Evolutionary conservation across 2,888 invertebrate species (phyloP), one percentile per base, ranked within the genome.

Genomic region (Elegia similella): DNA sequence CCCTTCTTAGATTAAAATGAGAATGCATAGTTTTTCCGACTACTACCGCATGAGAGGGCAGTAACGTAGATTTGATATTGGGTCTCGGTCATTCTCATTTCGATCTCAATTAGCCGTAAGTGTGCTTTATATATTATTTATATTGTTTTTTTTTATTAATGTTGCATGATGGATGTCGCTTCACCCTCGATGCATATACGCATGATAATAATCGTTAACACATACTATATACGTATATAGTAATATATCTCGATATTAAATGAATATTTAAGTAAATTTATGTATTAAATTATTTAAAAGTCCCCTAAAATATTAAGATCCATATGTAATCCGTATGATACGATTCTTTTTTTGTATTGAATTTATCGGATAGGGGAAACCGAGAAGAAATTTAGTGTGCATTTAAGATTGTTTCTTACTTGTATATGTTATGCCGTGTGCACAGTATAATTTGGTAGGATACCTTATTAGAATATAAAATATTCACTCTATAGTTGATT

Each of bases 151-250:
- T 66, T 70, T 76, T 76, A 70, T 85, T 73, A 68, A 85, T 88
- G 89, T 88, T 82, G 90, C 89, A 89, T 88, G 89, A 78, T 87
- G 87, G 70, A 86, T 85, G 88, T 84, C 65, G 88, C 88, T 86
- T 87, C 69, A 62, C 74, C 76, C 74, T 74, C 68, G 71, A 74
- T 83, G 87, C 88, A 86, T 86, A 80, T 79, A 81, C 79, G 88
- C 89, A 88, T 88, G 88, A 30, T 5, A 56, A 42, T 55, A 57
- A 59, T 52, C 46, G 44, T 56, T 62, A 62, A 62, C 59, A 59
- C 43, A 55, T 48, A 55, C 7, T 47, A 44, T 10, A 44, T 56
- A 47, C 15, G n/a, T 48, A 54, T 32, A 30, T 55, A 56, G 44
- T 57, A 57, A 38, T 38, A 2, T 55, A 52, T 59, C 30, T 59